Evolutionary conservation across 1,140 invertebrate species (phyloP).

Genomic region (Drosophila bocqueti): DNA sequence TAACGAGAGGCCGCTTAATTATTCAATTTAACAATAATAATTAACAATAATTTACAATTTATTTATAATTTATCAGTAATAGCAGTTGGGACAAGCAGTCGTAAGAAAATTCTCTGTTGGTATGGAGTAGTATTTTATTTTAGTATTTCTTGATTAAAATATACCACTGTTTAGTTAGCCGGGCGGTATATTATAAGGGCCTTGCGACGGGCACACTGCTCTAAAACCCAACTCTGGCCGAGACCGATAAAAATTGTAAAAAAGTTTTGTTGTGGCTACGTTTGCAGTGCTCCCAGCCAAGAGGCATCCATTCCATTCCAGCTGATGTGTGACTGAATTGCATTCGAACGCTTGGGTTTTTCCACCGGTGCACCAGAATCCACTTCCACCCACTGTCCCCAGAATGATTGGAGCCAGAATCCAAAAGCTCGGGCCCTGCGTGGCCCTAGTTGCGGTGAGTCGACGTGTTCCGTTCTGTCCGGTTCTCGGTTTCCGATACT

Average conservation of each 20-base stretch:
- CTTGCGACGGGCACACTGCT: conserved; percentile 5
- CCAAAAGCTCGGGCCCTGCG: conserved; percentile 60
- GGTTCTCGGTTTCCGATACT: conserved; percentile 5
- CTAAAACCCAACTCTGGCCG: conserved; percentile 27
- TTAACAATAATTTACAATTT: no score
- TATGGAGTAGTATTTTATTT: not conserved
- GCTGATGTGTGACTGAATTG: conserved; percentile 63
- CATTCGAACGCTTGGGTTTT: conserved; percentile 41
- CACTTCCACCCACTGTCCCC: conserved; percentile 36
- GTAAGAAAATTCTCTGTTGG: not conserved
- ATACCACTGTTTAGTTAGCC: not conserved
- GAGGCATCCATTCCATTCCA: conserved; percentile 58
- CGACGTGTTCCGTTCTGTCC: conserved; percentile 64
- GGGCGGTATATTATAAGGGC: not conserved
- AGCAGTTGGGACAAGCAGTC: no score
- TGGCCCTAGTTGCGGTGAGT: conserved; percentile 73
- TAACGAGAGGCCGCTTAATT: no score
- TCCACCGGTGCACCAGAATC: conserved; percentile 37
- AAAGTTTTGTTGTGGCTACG: conserved; percentile 43
- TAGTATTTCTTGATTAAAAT: not conserved
- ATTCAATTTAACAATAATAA: no score
- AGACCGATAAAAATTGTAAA: conserved; percentile 33
- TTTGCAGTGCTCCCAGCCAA: conserved; percentile 38
- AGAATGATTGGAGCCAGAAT: conserved; percentile 65
- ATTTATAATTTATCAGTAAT: no score